Base-by-base conservation (phyloP, 2,888 invertebrate species). In the Drosophila barbarae region DNA sequence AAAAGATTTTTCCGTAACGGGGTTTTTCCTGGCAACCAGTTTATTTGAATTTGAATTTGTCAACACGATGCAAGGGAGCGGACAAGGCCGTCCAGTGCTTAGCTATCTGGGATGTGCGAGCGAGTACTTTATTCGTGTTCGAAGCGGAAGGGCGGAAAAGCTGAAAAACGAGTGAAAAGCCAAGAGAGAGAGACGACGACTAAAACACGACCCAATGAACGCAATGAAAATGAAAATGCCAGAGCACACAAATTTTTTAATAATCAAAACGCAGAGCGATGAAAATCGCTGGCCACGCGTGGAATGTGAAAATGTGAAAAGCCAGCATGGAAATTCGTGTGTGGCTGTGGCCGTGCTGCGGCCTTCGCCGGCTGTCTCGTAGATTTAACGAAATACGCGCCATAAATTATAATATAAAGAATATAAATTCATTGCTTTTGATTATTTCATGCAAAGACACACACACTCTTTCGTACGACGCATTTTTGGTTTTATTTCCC, bases 201-300 rank as follows among this genome's bases (percentile, higher is more conserved):
- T 46, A 64, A 65, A 71, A 71, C 68, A 81, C 74, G 78, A 71
- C 65, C 76, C 74, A 66, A 74, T 74, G 73, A 78, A 69, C 82
- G 78, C 79, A 70, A 74, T 79, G 81, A 81, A 79, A 81, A 78
- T 73, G 76, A 81, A 79, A 81, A 76, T 73, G 76, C 82, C 79
- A 72, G 71, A 64, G 76, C 79, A 71, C 67, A 79, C 76, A 81
- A 74, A 78, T 78, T 78, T 78, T 79, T 79, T 81, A 81, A 79
- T 79, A 79, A 79, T 76, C 82, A 81, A 76, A 76, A 73, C 70
- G 55, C 59, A 70, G 50, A 67, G 71, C 65, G 53, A 15, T 42
- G 61, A 59, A 34, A 71, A 50, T 60, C 65, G 69, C 67, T 69
- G 65, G 74, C 79, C 82, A 76, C 78, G 79, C 79, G 71, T 77